Evolutionary conservation across 2,113 vertebrate genomes (phyloP).

Genomic region (Actinemys pallida): DNA sequence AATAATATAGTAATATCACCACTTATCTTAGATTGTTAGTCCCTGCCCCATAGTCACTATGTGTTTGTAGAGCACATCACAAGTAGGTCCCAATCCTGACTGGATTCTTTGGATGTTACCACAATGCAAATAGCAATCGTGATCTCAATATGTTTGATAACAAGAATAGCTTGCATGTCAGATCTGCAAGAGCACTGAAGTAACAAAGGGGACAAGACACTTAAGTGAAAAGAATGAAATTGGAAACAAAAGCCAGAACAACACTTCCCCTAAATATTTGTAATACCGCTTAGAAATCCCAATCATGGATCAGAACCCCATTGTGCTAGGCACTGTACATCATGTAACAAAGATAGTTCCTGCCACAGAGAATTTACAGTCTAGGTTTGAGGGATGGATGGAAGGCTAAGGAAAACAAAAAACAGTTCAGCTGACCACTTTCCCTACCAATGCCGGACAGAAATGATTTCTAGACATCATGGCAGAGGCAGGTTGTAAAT

Average conservation of each 20-base stretch:
- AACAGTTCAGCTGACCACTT: neutral
- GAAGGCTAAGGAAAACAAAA: neutral
- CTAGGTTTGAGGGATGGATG: neutral
- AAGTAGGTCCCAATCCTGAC: neutral
- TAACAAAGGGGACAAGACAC: neutral
- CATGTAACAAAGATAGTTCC: neutral
- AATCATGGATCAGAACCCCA: neutral
- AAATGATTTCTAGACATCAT: neutral
- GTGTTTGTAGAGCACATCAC: neutral
- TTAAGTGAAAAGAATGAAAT: neutral
- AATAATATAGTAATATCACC: neutral
- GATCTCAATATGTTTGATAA: neutral
- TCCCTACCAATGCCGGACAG: neutral
- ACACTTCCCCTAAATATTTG: neutral
- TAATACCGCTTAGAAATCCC: neutral
- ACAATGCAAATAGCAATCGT: neutral
- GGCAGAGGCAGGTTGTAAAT: neutral
- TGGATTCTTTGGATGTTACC: neutral
- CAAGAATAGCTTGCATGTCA: neutral
- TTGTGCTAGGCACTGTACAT: neutral
- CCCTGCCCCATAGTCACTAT: fast-evolving
- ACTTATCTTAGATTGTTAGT: fast-evolving
- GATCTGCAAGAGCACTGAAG: neutral
- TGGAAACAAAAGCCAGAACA: neutral
- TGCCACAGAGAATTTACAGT: too few species aligned